Evolutionary conservation across 2,113 vertebrate species (phyloP).

Genomic region (Beaufortia kweichowensis): DNA sequence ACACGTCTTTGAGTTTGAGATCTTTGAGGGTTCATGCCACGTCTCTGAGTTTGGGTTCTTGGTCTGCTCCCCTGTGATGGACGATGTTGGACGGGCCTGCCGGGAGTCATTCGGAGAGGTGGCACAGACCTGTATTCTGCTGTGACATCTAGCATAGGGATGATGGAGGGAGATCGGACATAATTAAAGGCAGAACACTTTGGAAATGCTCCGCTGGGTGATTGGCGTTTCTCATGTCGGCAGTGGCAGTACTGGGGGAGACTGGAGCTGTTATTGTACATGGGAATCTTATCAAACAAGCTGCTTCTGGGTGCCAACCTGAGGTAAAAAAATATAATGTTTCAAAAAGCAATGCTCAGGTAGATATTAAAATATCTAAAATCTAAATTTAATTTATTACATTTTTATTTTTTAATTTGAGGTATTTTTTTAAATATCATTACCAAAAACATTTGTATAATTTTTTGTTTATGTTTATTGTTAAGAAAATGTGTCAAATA

Average conservation of each 20-base stretch:
- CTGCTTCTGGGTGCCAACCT: slow-evolving; percentile 84
- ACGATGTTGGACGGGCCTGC: slow-evolving; percentile 2
- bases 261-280: slow-evolving; percentile 50
- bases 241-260: slow-evolving; percentile 76
- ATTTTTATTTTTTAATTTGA: too few species aligned
- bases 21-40: slow-evolving; percentile 6
- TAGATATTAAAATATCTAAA: too few species aligned
- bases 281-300: slow-evolving; percentile 80
- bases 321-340: slow-evolving; percentile 33
- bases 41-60: not conserved
- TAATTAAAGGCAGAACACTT: slow-evolving; percentile 71
- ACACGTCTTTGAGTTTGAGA: slow-evolving; percentile 4
- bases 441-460: too few species aligned
- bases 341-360: not conserved
- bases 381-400: too few species aligned
- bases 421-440: too few species aligned
- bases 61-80: slow-evolving; percentile 2
- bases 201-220: slow-evolving; percentile 57
- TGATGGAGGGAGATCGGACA: slow-evolving; percentile 70
- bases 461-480: too few species aligned
- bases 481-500: too few species aligned
- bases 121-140: slow-evolving; percentile 73
- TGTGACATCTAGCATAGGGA: slow-evolving; percentile 84
- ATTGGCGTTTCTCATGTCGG: slow-evolving; percentile 38
- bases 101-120: slow-evolving; percentile 26